A percentile compares a stretch with the other conserved stretches of the same genome.
Conservation (phyloP, 2,888 invertebrate species). For the Campaea margaritaria region DNA sequence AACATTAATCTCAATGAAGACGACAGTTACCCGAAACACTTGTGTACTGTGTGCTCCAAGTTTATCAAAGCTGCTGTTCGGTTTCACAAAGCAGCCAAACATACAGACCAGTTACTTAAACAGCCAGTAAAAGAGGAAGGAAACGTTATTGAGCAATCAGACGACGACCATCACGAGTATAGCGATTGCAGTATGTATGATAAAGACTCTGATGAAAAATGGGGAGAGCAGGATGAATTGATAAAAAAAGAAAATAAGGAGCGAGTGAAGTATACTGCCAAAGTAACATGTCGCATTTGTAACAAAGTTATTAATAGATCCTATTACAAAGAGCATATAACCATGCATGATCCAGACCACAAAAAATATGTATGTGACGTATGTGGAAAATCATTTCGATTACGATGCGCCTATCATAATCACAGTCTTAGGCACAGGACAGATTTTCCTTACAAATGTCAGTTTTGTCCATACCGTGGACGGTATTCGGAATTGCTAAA, state of each 20-base stretch:
- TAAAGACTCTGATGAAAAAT: slow-evolving; percentile 40
- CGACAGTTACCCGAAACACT: slow-evolving; percentile 59
- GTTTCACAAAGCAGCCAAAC: slow-evolving; percentile 64
- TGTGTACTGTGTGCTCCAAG: slow-evolving; percentile 63
- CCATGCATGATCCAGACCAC: slow-evolving; percentile 65
- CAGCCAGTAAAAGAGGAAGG: slow-evolving; percentile 51
- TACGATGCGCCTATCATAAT: slow-evolving; percentile 64
- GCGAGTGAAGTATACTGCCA: slow-evolving; percentile 48
- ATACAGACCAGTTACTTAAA: slow-evolving; percentile 56
- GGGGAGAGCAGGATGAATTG: slow-evolving; percentile 22
- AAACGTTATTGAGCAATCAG: slow-evolving; percentile 29
- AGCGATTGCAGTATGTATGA: slow-evolving; percentile 45
- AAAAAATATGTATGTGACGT: slow-evolving; percentile 67
- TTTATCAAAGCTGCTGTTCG: slow-evolving; percentile 61
- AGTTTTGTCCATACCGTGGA: slow-evolving; percentile 62
- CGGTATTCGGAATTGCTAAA: slow-evolving; percentile 60
- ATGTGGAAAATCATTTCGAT: slow-evolving; percentile 66
- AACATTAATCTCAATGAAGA: slow-evolving; percentile 56
- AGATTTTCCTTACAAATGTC: slow-evolving; percentile 66
- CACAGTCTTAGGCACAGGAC: slow-evolving; percentile 62
- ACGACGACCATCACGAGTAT: slow-evolving; percentile 40
- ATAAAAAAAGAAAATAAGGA: slow-evolving; percentile 42
- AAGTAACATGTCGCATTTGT: slow-evolving; percentile 54
- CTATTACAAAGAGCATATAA: slow-evolving; percentile 64
- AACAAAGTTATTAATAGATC: slow-evolving; percentile 59